These are phyloP conservation scores for Dinoponera quadriceps DNA, from an alignment of 1,140 invertebrate genomes.

Conservation along the genomic window DNA sequence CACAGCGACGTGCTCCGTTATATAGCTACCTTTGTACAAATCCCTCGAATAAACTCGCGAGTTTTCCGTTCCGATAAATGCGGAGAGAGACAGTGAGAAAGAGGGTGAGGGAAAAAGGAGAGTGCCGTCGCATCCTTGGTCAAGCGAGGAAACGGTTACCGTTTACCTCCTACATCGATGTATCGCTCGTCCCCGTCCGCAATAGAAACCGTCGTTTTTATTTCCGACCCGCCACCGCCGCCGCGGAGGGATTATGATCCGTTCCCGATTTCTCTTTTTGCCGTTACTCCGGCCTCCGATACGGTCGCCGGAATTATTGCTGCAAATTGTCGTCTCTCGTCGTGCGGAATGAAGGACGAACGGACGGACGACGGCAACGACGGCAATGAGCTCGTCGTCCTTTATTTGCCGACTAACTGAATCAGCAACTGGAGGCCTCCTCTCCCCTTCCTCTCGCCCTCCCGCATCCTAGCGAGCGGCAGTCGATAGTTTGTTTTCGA, in stretches of 20 bases:
- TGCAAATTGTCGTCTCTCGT: slow-evolving; percentile 40
- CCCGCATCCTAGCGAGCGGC: neutral
- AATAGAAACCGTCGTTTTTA: slow-evolving; percentile 51
- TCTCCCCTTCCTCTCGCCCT: slow-evolving; percentile 1
- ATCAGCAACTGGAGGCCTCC: slow-evolving; percentile 42
- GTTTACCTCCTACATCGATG: slow-evolving; percentile 23
- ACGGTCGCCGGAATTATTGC: slow-evolving; percentile 30
- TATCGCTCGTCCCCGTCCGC: slow-evolving; percentile 24
- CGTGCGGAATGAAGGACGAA: neutral
- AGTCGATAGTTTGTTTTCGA: slow-evolving; percentile 56
- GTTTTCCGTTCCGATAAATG: slow-evolving; percentile 53
- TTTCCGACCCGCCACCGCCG: slow-evolving; percentile 20
- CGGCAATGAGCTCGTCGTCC: neutral
- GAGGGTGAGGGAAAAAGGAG: no score
- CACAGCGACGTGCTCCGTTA: neutral
- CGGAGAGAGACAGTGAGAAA: no score
- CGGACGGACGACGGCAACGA: neutral
- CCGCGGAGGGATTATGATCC: slow-evolving; percentile 44
- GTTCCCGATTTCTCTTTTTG: slow-evolving; percentile 23
- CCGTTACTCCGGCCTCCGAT: slow-evolving; percentile 7
- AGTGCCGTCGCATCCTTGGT: slow-evolving; percentile 25
- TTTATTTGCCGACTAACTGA: slow-evolving; percentile 53
- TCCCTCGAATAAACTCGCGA: slow-evolving; percentile 33
- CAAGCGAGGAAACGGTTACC: neutral
- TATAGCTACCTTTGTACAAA: slow-evolving; percentile 41